Base-by-base conservation (phyloP, 35 echinoderm and acorn worm genomes). In the Holothuria glaberrima region DNA sequence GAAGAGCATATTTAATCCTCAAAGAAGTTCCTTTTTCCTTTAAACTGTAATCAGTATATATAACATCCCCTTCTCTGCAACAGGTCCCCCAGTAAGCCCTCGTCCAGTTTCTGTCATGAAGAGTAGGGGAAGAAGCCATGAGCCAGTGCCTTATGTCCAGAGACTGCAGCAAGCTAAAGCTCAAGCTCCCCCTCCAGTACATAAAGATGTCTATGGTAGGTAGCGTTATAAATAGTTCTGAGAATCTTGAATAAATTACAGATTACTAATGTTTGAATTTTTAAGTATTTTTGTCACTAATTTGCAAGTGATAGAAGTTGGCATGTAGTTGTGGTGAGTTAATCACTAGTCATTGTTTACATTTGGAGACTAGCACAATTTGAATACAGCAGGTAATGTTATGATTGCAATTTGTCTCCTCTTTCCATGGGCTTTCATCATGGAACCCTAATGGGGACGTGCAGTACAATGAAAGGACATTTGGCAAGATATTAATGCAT, bases 171-270 rank as follows among this genome's bases (percentile, higher is more conserved):
- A 86, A 45, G 58, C 71, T 83, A 80, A 30, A 46, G 88, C 76
- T 30, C 48, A 89, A n/a, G 76, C 82, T 19, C 60, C 88, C 27
- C 65, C 32, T 22, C 57, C 20, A n/a, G 38, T 29, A n/a, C 62
- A 99, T 69, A 83, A 88, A 65, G 60, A 71, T 71, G 93, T 82
- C 6, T 95, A 95, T 86, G 93, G 96, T 98, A 69, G 66, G 97
- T 48, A 38, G 16, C 20, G 13, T 28, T 26, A 68, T 28, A 12
- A 22, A 41, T 14, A 79, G 0, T 79, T 25, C 9, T 13, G 10
- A 79, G 7, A 24, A 25, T n/a, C n/a, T n/a, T n/a, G n/a, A n/a
- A n/a, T n/a, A n/a, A n/a, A n/a, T n/a, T n/a, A n/a, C n/a, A n/a
- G n/a, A n/a, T n/a, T n/a, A n/a, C n/a, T n/a, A n/a, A n/a, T n/a